Conservation (phyloP, 1,140 invertebrate species). For the Trichonephila clavata region DNA sequence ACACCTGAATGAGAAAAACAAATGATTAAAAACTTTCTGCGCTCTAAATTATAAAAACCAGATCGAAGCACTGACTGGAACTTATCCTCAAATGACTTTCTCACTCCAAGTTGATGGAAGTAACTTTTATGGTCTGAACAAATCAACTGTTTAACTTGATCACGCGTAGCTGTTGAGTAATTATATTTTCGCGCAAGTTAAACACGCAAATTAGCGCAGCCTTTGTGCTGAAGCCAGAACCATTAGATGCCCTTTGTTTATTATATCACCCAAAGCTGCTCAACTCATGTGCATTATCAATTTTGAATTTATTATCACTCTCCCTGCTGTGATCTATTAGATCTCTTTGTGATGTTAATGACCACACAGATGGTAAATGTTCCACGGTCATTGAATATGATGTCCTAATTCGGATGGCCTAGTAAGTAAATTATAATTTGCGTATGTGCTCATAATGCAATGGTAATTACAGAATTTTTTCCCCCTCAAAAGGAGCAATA, state of each 20-base stretch:
- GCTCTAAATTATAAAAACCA: not conserved
- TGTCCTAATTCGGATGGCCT: not conserved
- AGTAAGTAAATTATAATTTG: conserved; percentile 14
- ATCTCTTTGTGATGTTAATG: conserved; percentile 68
- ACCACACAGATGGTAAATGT: conserved; percentile 14
- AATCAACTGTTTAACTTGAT: conserved; percentile 33
- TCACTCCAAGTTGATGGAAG: conserved; percentile 17
- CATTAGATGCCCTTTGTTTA: conserved; percentile 32
- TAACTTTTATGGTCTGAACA: conserved; percentile 38
- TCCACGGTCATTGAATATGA: conserved; percentile 5
- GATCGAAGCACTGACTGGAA: not conserved
- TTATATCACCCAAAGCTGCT: not conserved
- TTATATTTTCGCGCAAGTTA: conserved; percentile 68
- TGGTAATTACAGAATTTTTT: not conserved
- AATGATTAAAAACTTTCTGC: not conserved
- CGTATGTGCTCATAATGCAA: not conserved
- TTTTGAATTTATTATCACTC: conserved; percentile 63
- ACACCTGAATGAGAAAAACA: not conserved
- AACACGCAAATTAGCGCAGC: conserved; percentile 55
- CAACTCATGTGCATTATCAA: conserved; percentile 49
- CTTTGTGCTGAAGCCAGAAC: not conserved
- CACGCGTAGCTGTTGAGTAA: conserved; percentile 55
- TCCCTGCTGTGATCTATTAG: conserved; percentile 33
- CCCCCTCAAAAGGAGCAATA: not conserved
- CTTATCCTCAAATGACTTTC: conserved; percentile 34